These are phyloP conservation scores for Trematomus loennbergii DNA, from an alignment of 2,113 vertebrate species.

Conservation along the genomic window DNA sequence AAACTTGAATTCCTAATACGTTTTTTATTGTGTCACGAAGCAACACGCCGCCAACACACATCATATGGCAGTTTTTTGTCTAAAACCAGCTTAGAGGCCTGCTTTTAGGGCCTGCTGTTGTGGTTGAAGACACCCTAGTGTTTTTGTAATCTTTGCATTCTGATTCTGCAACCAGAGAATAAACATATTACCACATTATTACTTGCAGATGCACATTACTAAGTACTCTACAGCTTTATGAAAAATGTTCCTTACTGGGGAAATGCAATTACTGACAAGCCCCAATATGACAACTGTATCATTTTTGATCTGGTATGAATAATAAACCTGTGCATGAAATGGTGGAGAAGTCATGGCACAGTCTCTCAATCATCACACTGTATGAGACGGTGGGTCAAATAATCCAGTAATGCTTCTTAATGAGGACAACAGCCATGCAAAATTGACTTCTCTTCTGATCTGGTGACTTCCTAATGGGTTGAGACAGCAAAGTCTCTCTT, in stretches of 20 bases:
- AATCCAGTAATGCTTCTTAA: constrained; percentile 52
- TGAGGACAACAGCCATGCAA: constrained; percentile 54
- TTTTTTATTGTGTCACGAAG: neutral
- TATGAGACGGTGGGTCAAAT: constrained; percentile 38
- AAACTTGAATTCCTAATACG: neutral
- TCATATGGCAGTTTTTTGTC: neutral
- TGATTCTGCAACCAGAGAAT: constrained; percentile 10
- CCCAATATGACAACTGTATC: constrained; percentile 37
- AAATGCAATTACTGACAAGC: constrained; percentile 50
- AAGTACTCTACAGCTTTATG: constrained; percentile 18
- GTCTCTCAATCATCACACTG: constrained; percentile 38
- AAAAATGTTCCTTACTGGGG: constrained; percentile 33
- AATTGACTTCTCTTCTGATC: constrained; percentile 52
- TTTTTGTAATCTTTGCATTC: neutral
- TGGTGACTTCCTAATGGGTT: constrained; percentile 49
- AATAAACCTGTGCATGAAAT: constrained; percentile 34
- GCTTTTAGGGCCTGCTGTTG: neutral
- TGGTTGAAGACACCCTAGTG: neutral
- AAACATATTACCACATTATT: constrained; percentile 22
- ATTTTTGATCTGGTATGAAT: constrained; percentile 41
- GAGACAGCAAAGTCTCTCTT: constrained; percentile 43
- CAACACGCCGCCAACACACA: neutral
- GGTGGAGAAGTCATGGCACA: constrained; percentile 1
- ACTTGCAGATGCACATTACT: constrained; percentile 29
- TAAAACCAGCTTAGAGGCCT: neutral